Evolutionary conservation across 1,140 invertebrate genomes (phyloP), one percentile per base, ranked within the genome.

Genomic region (Bursaphelenchus mucronatus): DNA sequence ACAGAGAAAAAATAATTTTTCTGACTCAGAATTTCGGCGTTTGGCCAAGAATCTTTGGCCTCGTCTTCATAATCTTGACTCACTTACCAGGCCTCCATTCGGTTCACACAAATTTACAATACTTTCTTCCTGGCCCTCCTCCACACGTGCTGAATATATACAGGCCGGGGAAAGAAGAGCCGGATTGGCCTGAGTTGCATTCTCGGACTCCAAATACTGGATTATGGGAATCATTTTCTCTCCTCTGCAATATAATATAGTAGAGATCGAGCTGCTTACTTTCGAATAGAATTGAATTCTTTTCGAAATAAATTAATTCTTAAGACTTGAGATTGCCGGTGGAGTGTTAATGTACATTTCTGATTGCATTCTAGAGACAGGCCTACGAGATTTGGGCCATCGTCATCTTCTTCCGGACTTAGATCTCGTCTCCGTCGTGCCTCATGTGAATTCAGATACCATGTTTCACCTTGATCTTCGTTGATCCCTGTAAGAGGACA

Each of bases 101-200:
- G 47, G 52, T 19, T 79, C 77, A 50, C 77, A 79, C 6, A 81
- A 53, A 67, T 79, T 79, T 41, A 80, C 73, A 62, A 80, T 78
- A 19, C 64, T 63, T 30, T 59, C 51, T 52, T 78, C 71, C 13
- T 59, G 43, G 13, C 52, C 43, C 40, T 66, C 70, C 39, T 61
- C 62, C n/a, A 79, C 71, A 21, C 55, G 62, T 8, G 77, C 78
- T 13, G 40, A 49, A 57, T 79, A 79, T 43, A 79, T 52, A 55
- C 77, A 79, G 47, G 67, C 67, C 13, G 69, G 63, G 9, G 72
- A 70, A 47, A 76, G 58, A 51, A 57, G 62, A 8, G 59, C 56
- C n/a, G 66, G 61, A 52, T 71, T 44, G 40, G 69, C 71, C 51
- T 63, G 49, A 39, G 67, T 70, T 15, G 63, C 49, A 15, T 78